Conservation (phyloP, 2,888 invertebrate species). For the Noctua janthe region DNA sequence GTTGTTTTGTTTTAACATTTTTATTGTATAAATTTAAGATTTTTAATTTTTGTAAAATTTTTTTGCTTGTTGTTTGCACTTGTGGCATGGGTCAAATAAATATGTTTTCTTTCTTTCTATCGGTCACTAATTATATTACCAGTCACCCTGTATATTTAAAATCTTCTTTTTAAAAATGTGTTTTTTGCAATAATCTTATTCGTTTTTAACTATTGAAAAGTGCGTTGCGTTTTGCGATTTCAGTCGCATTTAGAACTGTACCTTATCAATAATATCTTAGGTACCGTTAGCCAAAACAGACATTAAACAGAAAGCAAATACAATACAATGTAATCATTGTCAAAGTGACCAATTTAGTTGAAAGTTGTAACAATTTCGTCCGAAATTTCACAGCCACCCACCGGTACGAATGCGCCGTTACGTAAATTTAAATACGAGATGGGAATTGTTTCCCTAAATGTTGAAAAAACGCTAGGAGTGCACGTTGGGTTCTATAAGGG, state of each 20-base stretch:
- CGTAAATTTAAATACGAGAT: constrained; percentile 64
- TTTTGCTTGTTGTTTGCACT: too few relatives aligned
- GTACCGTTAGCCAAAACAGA: neutral
- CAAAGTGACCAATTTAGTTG: constrained; percentile 55
- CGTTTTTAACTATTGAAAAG: too few relatives aligned
- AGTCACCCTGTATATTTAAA: too few relatives aligned
- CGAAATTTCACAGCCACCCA: constrained; percentile 53
- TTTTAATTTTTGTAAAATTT: too few relatives aligned
- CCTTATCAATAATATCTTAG: neutral
- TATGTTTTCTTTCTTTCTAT: too few relatives aligned
- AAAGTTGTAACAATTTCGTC: constrained; percentile 59
- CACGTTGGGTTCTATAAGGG: constrained; percentile 2
- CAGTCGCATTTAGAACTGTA: neutral
- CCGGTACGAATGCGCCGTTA: constrained; percentile 55
- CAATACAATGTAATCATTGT: constrained; percentile 56
- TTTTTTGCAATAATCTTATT: too few relatives aligned
- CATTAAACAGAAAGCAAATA: constrained; percentile 22
- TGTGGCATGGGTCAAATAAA: too few relatives aligned
- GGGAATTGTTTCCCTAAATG: constrained; percentile 63
- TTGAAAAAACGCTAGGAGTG: constrained; percentile 52
- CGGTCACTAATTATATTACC: too few relatives aligned
- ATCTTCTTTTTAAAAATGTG: too few relatives aligned
- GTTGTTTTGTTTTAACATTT: too few relatives aligned
- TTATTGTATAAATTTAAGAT: too few relatives aligned
- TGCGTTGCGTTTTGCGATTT: neutral